Evolutionary conservation across 2,888 invertebrate species (phyloP).

Genomic region (Perithous albicinctus): DNA sequence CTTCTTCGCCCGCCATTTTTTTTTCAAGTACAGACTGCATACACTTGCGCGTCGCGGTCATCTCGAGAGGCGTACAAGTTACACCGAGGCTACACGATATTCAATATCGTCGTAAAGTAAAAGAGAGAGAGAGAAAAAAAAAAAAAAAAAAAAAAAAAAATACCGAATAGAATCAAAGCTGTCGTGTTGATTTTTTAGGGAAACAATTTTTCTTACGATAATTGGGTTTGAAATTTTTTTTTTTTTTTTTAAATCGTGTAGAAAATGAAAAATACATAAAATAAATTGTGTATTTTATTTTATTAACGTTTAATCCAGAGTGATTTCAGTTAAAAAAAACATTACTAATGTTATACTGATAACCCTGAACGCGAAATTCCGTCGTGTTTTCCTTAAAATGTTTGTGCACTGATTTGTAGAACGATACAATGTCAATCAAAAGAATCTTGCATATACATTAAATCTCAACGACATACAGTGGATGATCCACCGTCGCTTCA

Average conservation of each 20-base stretch:
- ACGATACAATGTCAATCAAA: background rate
- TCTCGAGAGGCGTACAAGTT: conserved; percentile 36
- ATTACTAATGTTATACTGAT: background rate
- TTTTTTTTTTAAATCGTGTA: too few species aligned
- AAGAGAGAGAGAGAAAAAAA: too few species aligned
- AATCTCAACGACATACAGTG: background rate
- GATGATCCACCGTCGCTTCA: conserved; percentile 34
- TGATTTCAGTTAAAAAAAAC: background rate
- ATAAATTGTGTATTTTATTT: too few species aligned
- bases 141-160: too few species aligned
- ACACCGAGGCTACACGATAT: background rate
- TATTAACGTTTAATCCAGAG: too few species aligned
- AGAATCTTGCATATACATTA: background rate
- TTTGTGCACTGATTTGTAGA: background rate
- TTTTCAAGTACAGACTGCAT: conserved; percentile 71
- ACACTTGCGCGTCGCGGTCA: conserved; percentile 33
- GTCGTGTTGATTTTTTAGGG: too few species aligned
- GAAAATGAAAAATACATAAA: too few species aligned
- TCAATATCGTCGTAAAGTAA: background rate
- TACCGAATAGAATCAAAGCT: too few species aligned
- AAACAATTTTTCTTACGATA: too few species aligned
- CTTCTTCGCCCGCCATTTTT: conserved; percentile 81
- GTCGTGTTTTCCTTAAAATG: background rate
- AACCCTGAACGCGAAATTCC: background rate
- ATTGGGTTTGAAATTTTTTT: too few species aligned